A percentile compares a stretch with the other conserved stretches of the same genome.
These are phyloP conservation scores for Drosophila stalkeri DNA, from an alignment of 2,888 invertebrate genomes.

Conservation along the genomic window DNA sequence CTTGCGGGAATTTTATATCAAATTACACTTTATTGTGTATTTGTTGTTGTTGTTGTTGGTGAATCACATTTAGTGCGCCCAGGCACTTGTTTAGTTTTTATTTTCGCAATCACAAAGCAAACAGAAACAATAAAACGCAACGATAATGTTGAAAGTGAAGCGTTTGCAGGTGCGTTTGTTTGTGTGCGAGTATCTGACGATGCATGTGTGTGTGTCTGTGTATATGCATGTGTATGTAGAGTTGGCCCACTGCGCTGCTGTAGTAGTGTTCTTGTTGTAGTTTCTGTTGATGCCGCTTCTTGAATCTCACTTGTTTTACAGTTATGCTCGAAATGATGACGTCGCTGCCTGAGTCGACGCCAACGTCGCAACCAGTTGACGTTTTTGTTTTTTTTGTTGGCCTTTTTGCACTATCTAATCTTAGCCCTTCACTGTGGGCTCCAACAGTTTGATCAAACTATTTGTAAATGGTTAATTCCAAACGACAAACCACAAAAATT, in stretches of 20 bases:
- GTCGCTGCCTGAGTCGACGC: constrained; percentile 41
- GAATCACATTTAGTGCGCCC: constrained; percentile 48
- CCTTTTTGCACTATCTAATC: constrained; percentile 66
- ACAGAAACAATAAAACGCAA: constrained; percentile 71
- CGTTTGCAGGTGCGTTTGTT: constrained; percentile 64
- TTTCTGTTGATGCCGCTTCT: constrained; percentile 27
- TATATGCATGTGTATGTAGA: constrained; percentile 21
- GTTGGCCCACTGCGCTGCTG: constrained; percentile 59
- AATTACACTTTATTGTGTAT: constrained; percentile 46
- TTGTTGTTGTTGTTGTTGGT: constrained; percentile 34
- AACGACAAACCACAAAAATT: constrained; percentile 8
- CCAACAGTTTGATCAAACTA: constrained; percentile 26
- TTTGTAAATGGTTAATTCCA: constrained; percentile 20
- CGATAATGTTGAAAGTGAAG: constrained; percentile 81
- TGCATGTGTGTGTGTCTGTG: constrained; percentile 20
- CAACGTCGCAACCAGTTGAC: constrained; percentile 55
- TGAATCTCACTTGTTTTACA: constrained; percentile 76
- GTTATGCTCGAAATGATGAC: constrained; percentile 74
- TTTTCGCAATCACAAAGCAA: constrained; percentile 77
- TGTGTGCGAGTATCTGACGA: constrained; percentile 20
- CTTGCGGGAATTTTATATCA: constrained; percentile 69
- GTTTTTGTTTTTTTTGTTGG: constrained; percentile 17
- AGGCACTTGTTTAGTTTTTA: constrained; percentile 29
- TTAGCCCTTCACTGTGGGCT: background rate
- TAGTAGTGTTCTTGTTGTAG: constrained; percentile 31